phyloP scores from a whole-genome alignment of 2,113 vertebrate genomes.

The Sebastes fasciatus region DNA sequence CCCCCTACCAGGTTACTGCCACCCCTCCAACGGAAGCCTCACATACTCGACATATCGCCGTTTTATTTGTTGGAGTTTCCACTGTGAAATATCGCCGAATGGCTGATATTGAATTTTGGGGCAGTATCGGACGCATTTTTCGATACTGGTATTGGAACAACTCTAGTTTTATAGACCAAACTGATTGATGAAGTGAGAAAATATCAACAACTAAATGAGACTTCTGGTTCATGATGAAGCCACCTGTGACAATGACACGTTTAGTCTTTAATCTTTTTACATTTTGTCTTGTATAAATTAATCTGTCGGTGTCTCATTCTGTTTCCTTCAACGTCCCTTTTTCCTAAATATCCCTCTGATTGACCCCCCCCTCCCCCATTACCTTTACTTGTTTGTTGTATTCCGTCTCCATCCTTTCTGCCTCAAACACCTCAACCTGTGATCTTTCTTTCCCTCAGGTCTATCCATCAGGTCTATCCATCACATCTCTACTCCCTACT shows the following conservation, averaged over 20 bases:
- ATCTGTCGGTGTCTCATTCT: neutral
- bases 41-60: no score
- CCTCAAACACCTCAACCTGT: neutral
- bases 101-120: no score
- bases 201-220: neutral
- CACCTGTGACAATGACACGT: no score
- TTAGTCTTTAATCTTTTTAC: neutral
- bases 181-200: neutral
- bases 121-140: no score
- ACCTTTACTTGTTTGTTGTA: neutral
- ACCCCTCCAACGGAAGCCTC: no score
- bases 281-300: neutral
- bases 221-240: no score
- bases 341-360: neutral
- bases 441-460: slow-evolving; percentile 13
- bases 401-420: neutral
- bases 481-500: neutral
- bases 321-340: neutral
- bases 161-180: no score
- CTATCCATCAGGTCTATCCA: slow-evolving; percentile 3
- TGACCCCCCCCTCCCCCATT: neutral
- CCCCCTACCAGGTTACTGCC: no score
- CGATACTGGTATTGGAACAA: no score
- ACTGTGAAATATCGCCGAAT: no score
- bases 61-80: no score